Conservation (phyloP, 2,888 invertebrate species). For the Caenorhabditis imperialis region DNA sequence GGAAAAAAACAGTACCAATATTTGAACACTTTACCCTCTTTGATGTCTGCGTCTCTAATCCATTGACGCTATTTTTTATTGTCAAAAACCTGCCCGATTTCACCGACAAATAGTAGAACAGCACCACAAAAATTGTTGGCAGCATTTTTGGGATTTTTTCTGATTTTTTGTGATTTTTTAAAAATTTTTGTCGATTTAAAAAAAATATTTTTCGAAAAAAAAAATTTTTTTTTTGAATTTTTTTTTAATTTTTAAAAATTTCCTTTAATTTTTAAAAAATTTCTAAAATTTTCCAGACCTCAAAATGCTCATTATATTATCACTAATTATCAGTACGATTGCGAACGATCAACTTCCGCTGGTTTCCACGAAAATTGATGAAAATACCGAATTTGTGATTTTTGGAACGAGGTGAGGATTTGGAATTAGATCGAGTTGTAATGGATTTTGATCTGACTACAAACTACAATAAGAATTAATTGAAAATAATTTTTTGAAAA, state of each 20-base stretch:
- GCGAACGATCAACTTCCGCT: conserved; percentile 24
- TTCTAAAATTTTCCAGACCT: too few relatives aligned
- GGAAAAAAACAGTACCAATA: too few relatives aligned
- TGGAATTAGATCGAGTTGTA: neutral
- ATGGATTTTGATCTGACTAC: neutral
- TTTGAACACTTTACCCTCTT: too few relatives aligned
- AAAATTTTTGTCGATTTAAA: neutral
- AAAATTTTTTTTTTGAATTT: neutral
- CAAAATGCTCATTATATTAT: too few relatives aligned
- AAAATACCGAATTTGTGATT: conserved; percentile 41
- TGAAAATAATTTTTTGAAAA: neutral
- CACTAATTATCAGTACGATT: neutral
- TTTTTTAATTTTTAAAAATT: neutral
- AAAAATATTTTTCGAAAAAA: neutral
- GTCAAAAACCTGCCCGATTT: conserved; percentile 1
- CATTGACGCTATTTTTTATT: conserved; percentile 18
- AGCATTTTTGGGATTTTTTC: too few relatives aligned
- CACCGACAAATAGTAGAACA: too few relatives aligned
- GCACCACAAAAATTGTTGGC: too few relatives aligned
- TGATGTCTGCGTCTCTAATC: conserved; percentile 25
- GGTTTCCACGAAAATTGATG: conserved; percentile 22
- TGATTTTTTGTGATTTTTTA: neutral
- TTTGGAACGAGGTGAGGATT: conserved; percentile 48
- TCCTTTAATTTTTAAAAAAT: conserved; percentile 10
- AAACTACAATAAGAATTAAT: too few relatives aligned